Percentiles rank a stretch among this genome's conserved stretches.
phyloP scores from a whole-genome alignment of 2,113 vertebrate species.

The Daubentonia madagascariensis region DNA sequence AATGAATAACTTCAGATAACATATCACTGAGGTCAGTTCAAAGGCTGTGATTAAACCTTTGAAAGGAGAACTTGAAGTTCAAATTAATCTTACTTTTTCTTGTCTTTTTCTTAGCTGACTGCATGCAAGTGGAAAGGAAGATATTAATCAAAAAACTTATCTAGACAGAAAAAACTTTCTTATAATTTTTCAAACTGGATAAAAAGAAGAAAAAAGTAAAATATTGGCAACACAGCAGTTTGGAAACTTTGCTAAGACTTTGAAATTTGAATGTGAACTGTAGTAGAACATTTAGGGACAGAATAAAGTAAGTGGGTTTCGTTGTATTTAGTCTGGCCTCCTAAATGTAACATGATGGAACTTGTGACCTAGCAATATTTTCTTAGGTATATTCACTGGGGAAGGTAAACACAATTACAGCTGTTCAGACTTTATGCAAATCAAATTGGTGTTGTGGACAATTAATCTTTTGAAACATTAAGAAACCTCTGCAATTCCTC shows the following conservation, averaged over 20 bases:
- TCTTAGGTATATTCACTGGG: slow-evolving; percentile 63
- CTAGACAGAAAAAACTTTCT: not conserved
- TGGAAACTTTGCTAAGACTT: slow-evolving; percentile 43
- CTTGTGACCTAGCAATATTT: slow-evolving; percentile 67
- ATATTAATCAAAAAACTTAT: slow-evolving; percentile 58
- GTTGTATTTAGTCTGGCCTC: slow-evolving; percentile 68
- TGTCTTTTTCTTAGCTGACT: slow-evolving; percentile 38
- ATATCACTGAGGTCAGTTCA: not conserved
- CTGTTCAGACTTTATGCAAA: slow-evolving; percentile 66
- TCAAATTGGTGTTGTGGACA: slow-evolving; percentile 71
- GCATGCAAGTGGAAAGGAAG: slow-evolving; percentile 1
- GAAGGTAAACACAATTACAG: slow-evolving; percentile 60
- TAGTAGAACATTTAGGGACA: slow-evolving; percentile 16
- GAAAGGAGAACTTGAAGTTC: slow-evolving; percentile 28
- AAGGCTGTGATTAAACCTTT: not conserved
- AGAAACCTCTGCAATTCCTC: slow-evolving; percentile 67
- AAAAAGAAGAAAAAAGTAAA: not conserved
- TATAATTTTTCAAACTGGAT: slow-evolving; percentile 45
- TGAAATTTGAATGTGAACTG: slow-evolving; percentile 50
- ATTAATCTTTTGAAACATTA: slow-evolving; percentile 74
- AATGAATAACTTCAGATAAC: not conserved
- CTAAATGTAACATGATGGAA: slow-evolving; percentile 62
- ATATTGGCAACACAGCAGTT: not conserved
- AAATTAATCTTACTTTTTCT: slow-evolving; percentile 41
- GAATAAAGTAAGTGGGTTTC: slow-evolving; percentile 44